phyloP scores from a whole-genome alignment of 2,113 vertebrate genomes.

The Siniperca knerii region DNA sequence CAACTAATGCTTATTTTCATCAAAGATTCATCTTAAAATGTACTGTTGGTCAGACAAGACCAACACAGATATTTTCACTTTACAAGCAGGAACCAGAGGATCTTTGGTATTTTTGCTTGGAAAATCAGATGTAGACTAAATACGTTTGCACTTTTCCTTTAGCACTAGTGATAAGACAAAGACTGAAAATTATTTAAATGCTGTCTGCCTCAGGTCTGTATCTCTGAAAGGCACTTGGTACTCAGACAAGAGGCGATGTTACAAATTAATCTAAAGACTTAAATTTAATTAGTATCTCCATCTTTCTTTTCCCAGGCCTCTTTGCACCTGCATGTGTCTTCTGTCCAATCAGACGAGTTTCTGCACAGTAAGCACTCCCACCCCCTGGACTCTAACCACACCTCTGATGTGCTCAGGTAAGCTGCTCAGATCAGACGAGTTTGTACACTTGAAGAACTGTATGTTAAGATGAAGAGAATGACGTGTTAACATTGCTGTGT shows the following conservation, averaged over 20 bases:
- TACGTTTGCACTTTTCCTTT: too few species aligned
- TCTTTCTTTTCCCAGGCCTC: constrained; percentile 84
- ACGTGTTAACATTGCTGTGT: not conserved
- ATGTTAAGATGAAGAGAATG: not conserved
- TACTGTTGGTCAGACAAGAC: not conserved
- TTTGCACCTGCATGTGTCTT: constrained; percentile 99
- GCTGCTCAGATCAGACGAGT: not conserved
- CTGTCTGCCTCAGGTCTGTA: not conserved
- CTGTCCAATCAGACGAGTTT: constrained; percentile 99
- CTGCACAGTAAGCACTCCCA: constrained; percentile 99
- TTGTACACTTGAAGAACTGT: not conserved
- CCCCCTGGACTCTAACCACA: constrained; percentile 98
- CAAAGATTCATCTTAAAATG: not conserved
- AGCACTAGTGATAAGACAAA: too few species aligned
- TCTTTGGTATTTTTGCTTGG: not conserved
- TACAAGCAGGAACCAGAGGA: not conserved
- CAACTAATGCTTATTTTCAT: not conserved
- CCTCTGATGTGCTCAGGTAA: constrained; percentile 99
- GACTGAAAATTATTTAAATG: not conserved
- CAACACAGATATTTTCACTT: not conserved
- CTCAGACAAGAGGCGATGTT: not conserved
- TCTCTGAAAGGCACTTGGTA: not conserved
- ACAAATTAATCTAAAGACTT: not conserved
- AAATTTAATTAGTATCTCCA: not conserved
- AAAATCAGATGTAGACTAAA: too few species aligned